A percentile compares a stretch with the other conserved stretches of the same genome.
Evolutionary conservation across 2,888 invertebrate species (phyloP).

Genomic region (Drosophila fungiperda): DNA sequence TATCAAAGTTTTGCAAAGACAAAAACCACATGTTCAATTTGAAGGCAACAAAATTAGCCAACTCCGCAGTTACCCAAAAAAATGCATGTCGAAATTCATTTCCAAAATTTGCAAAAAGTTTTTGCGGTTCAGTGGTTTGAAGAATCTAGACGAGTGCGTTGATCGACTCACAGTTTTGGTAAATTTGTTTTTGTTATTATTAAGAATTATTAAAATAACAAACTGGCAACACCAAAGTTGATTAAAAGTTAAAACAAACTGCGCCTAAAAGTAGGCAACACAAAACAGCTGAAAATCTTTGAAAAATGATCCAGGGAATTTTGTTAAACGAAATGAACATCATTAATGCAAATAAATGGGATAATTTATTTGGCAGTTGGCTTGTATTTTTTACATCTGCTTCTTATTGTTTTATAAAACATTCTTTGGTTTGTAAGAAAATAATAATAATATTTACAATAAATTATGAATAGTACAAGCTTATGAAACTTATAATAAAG

Average conservation of each 20-base stretch:
- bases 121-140: not conserved
- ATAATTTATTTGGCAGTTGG: not conserved
- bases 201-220: constrained; percentile 20
- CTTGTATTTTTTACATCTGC: not conserved
- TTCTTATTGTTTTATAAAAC: not conserved
- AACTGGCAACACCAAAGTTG: constrained; percentile 59
- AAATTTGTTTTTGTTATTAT: constrained; percentile 8
- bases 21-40: constrained; percentile 22
- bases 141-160: constrained; percentile 10
- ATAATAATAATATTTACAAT: not conserved
- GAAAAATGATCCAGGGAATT: constrained; percentile 2
- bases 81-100: constrained; percentile 40
- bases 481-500: not conserved
- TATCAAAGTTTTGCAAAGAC: not conserved
- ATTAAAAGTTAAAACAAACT: constrained; percentile 13
- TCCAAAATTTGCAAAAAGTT: constrained; percentile 36
- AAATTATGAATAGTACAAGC: not conserved
- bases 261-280: constrained; percentile 60
- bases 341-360: not conserved
- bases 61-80: constrained; percentile 9
- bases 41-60: constrained; percentile 31
- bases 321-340: not conserved
- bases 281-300: not conserved
- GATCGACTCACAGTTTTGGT: constrained; percentile 5
- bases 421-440: not conserved